These are phyloP conservation scores for Euphonia xanthogaster DNA, from an alignment of 2,797 vertebrate genomes.

Conservation along the genomic window DNA sequence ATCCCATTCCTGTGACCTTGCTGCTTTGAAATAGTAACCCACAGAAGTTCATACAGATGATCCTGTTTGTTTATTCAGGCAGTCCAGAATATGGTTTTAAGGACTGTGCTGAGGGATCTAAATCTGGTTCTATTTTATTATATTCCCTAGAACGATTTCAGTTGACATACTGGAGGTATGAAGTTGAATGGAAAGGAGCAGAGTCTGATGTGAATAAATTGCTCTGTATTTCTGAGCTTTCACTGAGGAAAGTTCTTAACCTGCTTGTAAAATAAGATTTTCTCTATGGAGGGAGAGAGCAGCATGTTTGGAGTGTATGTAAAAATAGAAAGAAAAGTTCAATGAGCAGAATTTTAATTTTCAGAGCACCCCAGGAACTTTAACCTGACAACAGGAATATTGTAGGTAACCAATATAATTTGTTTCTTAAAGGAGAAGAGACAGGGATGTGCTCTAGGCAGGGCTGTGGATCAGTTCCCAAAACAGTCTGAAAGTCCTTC, in stretches of 20 bases:
- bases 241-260: neutral
- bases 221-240: neutral
- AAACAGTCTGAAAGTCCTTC: neutral
- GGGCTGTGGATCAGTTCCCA: neutral
- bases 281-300: neutral
- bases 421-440: neutral
- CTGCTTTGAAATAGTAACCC: neutral
- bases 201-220: neutral
- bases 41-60: neutral
- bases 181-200: neutral
- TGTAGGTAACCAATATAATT: neutral
- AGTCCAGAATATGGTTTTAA: neutral
- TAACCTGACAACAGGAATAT: neutral
- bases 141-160: neutral
- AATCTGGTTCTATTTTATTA: neutral
- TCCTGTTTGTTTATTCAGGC: neutral
- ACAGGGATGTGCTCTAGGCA: neutral
- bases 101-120: neutral
- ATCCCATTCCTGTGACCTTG: neutral
- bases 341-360: neutral
- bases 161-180: rapidly evolving
- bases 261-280: neutral
- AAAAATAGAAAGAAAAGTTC: neutral
- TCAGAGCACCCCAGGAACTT: neutral
- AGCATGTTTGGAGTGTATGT: neutral